These are phyloP conservation scores for Phlogophora meticulosa DNA, from an alignment of 2,888 invertebrate species.

Conservation along the genomic window DNA sequence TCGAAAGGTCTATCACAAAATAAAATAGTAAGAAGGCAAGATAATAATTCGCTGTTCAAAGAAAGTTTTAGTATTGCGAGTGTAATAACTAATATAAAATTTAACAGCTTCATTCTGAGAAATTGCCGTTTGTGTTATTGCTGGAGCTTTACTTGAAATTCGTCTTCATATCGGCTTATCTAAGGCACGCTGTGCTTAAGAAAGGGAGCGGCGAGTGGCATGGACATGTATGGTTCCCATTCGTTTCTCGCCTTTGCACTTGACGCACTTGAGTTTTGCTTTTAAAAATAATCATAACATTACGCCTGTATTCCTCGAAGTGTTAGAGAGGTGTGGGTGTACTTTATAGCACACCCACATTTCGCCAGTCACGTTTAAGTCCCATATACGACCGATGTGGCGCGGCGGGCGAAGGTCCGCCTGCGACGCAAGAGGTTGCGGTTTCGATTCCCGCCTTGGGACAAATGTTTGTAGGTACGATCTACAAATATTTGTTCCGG, in stretches of 20 bases:
- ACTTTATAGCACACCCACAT: too few relatives aligned
- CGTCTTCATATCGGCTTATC: constrained; percentile 50
- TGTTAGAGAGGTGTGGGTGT: too few relatives aligned
- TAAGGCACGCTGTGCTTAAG: constrained; percentile 22
- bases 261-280: neutral
- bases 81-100: constrained; percentile 22
- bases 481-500: too few relatives aligned
- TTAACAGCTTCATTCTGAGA: constrained; percentile 27
- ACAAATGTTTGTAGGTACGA: too few relatives aligned
- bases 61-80: constrained; percentile 40
- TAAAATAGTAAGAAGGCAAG: constrained; percentile 9
- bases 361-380: too few relatives aligned
- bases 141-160: constrained; percentile 26
- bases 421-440: too few relatives aligned
- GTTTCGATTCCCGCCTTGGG: too few relatives aligned
- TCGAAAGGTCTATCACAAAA: constrained; percentile 3
- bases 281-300: neutral
- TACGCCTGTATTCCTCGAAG: too few relatives aligned
- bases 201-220: constrained; percentile 37
- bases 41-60: constrained; percentile 43
- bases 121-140: constrained; percentile 43
- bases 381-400: too few relatives aligned
- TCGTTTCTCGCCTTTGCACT: neutral
- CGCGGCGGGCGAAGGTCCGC: too few relatives aligned
- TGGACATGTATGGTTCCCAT: constrained; percentile 30